Conservation (phyloP, 2,113 vertebrate species). For the Todiramphus saurophagus region DNA sequence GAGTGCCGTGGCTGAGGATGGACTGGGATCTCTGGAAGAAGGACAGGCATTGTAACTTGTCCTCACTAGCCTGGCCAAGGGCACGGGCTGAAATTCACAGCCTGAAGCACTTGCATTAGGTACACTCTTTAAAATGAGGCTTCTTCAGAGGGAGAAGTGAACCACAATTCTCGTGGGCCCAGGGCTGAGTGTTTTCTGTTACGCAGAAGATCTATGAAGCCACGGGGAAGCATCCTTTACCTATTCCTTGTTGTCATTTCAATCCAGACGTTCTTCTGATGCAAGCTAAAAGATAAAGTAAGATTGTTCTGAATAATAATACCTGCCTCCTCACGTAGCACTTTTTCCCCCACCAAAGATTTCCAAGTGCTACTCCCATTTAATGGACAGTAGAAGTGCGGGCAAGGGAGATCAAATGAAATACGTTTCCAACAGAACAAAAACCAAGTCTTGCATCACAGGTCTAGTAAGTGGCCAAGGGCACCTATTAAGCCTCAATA, state of each 20-base stretch:
- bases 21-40: not conserved
- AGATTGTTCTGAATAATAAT: not conserved
- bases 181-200: not conserved
- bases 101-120: not conserved
- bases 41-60: not conserved
- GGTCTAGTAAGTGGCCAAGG: not conserved
- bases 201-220: not conserved
- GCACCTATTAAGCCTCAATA: not conserved
- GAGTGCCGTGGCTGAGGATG: not conserved
- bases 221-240: not conserved
- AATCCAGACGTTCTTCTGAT: not conserved
- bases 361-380: not conserved
- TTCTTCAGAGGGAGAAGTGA: rapidly evolving
- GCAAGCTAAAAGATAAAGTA: constrained; percentile 10
- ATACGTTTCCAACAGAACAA: not conserved
- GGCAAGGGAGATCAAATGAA: not conserved
- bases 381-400: not conserved
- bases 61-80: not conserved
- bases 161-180: not conserved
- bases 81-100: not conserved
- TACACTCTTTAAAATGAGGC: not conserved
- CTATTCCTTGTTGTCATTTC: not conserved
- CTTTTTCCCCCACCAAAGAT: not conserved
- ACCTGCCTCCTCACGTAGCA: not conserved
- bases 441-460: not conserved